Evolutionary conservation across 2,888 invertebrate species (phyloP).

Genomic region (Hyposoter dolosus): DNA sequence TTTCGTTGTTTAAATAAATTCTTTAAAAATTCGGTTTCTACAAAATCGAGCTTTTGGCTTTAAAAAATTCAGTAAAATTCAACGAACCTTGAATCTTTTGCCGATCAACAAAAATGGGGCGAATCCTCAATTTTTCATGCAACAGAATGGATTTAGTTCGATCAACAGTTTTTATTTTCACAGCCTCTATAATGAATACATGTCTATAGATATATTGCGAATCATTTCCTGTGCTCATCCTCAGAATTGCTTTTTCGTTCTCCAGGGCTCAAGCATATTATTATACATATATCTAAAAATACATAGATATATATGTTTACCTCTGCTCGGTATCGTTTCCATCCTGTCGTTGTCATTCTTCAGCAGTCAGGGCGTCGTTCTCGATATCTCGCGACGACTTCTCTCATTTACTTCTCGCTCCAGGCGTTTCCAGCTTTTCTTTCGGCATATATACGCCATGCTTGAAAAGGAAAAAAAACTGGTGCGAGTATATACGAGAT

Average conservation of each 20-base stretch:
- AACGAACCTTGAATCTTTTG: not conserved
- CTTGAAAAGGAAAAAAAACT: not conserved
- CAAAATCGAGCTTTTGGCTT: not conserved
- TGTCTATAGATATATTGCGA: not conserved
- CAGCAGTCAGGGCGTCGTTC: constrained; percentile 24
- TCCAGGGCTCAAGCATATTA: not conserved
- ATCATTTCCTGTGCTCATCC: constrained; percentile 1
- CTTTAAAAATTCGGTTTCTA: not conserved
- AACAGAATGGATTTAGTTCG: not conserved
- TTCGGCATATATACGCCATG: not conserved
- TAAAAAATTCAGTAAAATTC: too few relatives aligned
- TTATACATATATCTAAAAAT: not conserved
- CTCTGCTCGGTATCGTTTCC: constrained; percentile 27
- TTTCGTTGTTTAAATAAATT: too few relatives aligned
- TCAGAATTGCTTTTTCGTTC: constrained; percentile 8
- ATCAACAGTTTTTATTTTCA: not conserved
- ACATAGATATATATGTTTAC: not conserved
- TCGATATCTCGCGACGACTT: constrained; percentile 1
- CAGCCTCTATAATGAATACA: not conserved
- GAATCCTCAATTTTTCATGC: not conserved
- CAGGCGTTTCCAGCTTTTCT: constrained; percentile 8
- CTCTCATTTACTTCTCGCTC: not conserved
- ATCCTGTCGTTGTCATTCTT: constrained; percentile 37
- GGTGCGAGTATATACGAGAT: not conserved
- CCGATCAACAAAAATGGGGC: not conserved